Evolutionary conservation across 2,113 vertebrate genomes (phyloP), one percentile per base, ranked within the genome.

Genomic region (Climacteris rufus): DNA sequence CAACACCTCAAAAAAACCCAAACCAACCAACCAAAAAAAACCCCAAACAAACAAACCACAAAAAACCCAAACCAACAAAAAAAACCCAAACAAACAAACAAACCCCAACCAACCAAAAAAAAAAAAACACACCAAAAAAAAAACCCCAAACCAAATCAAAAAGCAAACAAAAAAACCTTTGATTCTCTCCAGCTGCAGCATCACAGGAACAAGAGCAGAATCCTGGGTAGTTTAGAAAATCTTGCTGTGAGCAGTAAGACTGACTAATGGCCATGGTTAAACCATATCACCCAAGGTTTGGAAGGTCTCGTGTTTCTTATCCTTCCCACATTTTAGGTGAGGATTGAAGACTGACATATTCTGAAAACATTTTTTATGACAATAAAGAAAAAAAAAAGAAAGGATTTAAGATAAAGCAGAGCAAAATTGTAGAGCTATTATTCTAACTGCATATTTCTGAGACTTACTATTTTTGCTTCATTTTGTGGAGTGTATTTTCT

Each of bases 401-500:
- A 21, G 37, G 28, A 66, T 71, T 53, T 79, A 56, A 90, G 83
- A 85, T 13, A 79, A 79, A 89, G 79, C 82, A 94, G n/a, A 82
- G 37, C 25, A 44, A 30, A 8, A 44, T 27, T 20, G 9, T 17
- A 28, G 23, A 65, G 63, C 70, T 72, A 40, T 80, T 91, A 88
- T 90, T 93, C 77, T 44, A 83, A 86, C 87, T 52, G 82, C 42
- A 24, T 77, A 61, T 78, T 90, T 92, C 81, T 80, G 39, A 5
- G 3, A 35, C 74, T 75, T 83, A 81, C 76, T 91, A 63, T 86
- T 92, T 96, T 95, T 86, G 35, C 75, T 91, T 91, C 64, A 70
- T 86, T 93, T 94, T 93, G 33, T 74, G 72, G 6, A 71, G 42
- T 12, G 28, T 64, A 94, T 93, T 97, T 95, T 95, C 79, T 86